These are phyloP conservation scores for Sesamia nonagrioides DNA, from an alignment of 1,140 invertebrate species.

Conservation along the genomic window DNA sequence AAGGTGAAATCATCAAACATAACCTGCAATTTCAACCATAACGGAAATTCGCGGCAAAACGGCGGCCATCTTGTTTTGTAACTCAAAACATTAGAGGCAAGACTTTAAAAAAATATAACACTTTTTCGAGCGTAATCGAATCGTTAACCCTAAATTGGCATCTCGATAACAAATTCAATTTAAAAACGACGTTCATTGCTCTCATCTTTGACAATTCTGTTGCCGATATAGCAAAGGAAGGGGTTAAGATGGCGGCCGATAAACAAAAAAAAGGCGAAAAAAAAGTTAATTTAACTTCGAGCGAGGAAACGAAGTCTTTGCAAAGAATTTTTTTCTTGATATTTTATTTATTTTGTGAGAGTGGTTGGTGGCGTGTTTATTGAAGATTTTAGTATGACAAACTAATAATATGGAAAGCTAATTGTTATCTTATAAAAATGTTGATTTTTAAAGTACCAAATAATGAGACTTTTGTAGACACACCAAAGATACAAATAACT, in stretches of 20 bases:
- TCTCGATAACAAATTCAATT: constrained; percentile 86
- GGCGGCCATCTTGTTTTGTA: constrained; percentile 42
- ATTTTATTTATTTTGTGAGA: constrained; percentile 50
- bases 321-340: constrained; percentile 54
- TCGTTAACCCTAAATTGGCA: constrained; percentile 71
- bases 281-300: constrained; percentile 83
- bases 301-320: constrained; percentile 70
- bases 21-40: constrained; percentile 27
- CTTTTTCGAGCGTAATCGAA: constrained; percentile 62
- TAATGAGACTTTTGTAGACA: too few relatives aligned
- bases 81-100: constrained; percentile 38
- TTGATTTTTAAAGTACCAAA: too few relatives aligned
- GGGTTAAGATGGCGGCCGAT: constrained; percentile 81
- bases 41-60: constrained; percentile 50
- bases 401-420: not conserved
- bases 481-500: too few relatives aligned
- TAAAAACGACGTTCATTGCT: constrained; percentile 68
- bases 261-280: constrained; percentile 79
- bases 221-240: constrained; percentile 76
- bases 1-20: constrained; percentile 18
- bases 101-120: constrained; percentile 42
- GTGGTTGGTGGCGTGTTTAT: constrained; percentile 22
- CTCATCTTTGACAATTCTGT: constrained; percentile 76
- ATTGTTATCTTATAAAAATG: too few relatives aligned
- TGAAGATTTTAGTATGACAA: constrained; percentile 38